Conservation (phyloP, 37 sponge, comb jelly and placozoan genomes). For the Spongilla lacustris region DNA sequence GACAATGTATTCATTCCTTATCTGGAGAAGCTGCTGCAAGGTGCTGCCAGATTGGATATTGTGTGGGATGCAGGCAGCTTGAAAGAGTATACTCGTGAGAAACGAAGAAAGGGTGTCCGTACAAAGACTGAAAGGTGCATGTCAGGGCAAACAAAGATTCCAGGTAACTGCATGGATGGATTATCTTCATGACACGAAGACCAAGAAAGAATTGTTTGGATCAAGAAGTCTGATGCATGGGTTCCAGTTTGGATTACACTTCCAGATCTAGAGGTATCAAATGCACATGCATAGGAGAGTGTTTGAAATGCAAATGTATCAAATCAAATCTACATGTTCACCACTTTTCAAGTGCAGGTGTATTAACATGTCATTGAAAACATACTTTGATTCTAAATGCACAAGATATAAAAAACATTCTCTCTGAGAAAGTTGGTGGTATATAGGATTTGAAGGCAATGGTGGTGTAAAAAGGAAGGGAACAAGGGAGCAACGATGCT, state of each 20-base stretch:
- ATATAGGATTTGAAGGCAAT: no score
- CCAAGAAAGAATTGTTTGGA: conserved; percentile 11
- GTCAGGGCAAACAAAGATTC: no score
- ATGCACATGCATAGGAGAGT: conserved; percentile 10
- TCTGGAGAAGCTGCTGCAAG: neutral
- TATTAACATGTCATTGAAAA: neutral
- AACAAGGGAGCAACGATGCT: no score
- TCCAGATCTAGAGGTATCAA: neutral
- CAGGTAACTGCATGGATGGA: conserved; percentile 4
- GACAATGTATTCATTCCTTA: conserved; percentile 15
- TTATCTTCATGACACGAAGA: neutral
- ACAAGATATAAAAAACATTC: no score
- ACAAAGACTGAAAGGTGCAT: no score
- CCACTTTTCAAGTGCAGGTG: conserved; percentile 18
- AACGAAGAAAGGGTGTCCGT: conserved; percentile 22
- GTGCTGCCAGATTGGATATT: neutral
- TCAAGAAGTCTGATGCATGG: neutral
- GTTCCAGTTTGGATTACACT: conserved; percentile 16
- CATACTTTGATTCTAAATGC: no score
- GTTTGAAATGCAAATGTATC: conserved; percentile 5
- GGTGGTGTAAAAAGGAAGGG: no score
- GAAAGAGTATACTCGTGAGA: conserved; percentile 22
- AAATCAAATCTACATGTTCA: conserved; percentile 17
- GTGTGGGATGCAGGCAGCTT: conserved; percentile 35
- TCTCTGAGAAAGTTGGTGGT: no score